Percentiles rank a stretch among this genome's conserved stretches.
Evolutionary conservation across 2,797 vertebrate genomes (phyloP).

Genomic region (Tinamus major): DNA sequence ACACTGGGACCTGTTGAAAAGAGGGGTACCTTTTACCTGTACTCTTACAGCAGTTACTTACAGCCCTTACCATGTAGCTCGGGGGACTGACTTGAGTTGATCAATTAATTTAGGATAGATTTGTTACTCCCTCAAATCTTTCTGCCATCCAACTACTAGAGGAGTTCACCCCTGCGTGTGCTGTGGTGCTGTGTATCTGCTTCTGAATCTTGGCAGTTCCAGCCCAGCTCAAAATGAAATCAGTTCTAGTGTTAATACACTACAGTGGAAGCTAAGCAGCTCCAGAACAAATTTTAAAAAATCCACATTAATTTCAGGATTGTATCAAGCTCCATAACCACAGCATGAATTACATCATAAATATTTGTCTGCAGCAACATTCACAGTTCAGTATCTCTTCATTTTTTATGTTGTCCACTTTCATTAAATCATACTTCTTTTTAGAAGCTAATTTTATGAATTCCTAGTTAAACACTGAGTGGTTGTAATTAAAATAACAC

Average conservation of each 20-base stretch:
- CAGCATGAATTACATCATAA: not conserved
- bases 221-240: not conserved
- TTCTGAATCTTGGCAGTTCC: not conserved
- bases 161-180: not conserved
- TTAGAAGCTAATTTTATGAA: not conserved
- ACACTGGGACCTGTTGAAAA: not conserved
- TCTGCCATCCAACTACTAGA: not conserved
- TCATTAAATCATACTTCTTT: not conserved
- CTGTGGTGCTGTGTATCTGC: not conserved
- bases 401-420: not conserved
- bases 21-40: not conserved
- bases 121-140: not conserved
- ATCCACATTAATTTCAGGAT: not conserved
- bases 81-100: not conserved
- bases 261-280: not conserved
- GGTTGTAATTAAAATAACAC: not conserved
- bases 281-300: not conserved
- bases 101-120: not conserved
- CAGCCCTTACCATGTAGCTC: not conserved
- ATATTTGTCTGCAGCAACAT: not conserved
- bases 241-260: not conserved
- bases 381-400: not conserved
- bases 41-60: not conserved
- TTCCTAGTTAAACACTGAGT: not conserved
- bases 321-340: not conserved